Evolutionary conservation across 2,888 invertebrate species (phyloP).

Genomic region (Pocota personata): DNA sequence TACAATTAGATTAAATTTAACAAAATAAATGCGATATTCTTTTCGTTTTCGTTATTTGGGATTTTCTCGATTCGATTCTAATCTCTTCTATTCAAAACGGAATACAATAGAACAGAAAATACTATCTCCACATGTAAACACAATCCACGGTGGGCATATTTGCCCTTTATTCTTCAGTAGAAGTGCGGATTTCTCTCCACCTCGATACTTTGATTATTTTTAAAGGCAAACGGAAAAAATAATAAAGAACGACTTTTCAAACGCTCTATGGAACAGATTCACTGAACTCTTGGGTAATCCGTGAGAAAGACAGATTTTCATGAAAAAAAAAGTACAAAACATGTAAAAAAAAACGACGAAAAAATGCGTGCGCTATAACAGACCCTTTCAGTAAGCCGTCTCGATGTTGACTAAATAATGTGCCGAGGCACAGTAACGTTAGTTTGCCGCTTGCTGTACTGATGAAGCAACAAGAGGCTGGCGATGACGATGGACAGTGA

Average conservation of each 20-base stretch:
- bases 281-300: slow-evolving; percentile 36
- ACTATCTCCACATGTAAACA: slow-evolving; percentile 51
- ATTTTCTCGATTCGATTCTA: slow-evolving; percentile 28
- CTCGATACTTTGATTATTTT: slow-evolving; percentile 42
- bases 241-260: slow-evolving; percentile 19
- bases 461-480: slow-evolving; percentile 61
- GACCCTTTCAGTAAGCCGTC: slow-evolving; percentile 62
- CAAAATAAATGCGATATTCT: background rate
- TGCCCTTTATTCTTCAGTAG: slow-evolving; percentile 37
- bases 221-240: slow-evolving; percentile 35
- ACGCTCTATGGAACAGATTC: slow-evolving; percentile 32
- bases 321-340: slow-evolving; percentile 7
- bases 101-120: slow-evolving; percentile 49
- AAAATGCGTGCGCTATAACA: slow-evolving; percentile 24
- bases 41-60: slow-evolving; percentile 3
- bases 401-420: slow-evolving; percentile 70
- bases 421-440: slow-evolving; percentile 48
- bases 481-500: slow-evolving; percentile 3
- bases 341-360: slow-evolving; percentile 24
- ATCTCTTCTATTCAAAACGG: slow-evolving; percentile 36
- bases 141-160: slow-evolving; percentile 23
- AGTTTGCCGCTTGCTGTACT: slow-evolving; percentile 38
- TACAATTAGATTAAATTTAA: slow-evolving; percentile 29
- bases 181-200: slow-evolving; percentile 37
- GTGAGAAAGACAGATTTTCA: slow-evolving; percentile 20